Base-by-base conservation (phyloP, 2,888 invertebrate species). In the Ischnus inquisitorius region DNA sequence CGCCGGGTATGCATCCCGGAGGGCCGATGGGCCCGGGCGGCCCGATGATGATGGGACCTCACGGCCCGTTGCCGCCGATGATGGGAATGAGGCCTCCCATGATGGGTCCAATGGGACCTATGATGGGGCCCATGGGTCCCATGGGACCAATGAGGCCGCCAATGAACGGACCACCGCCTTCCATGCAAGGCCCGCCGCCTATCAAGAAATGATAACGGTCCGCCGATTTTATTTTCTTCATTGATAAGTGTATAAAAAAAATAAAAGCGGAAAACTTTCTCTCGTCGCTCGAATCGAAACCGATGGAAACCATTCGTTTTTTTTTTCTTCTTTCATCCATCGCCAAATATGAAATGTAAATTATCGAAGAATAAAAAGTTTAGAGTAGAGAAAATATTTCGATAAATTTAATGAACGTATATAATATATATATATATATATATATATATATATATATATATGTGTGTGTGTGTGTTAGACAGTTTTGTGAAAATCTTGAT, bases 61-160 rank as follows among this genome's bases (percentile, higher is more conserved):
- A 95, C 10, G 96, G 96, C 0, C 95, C 95, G 90, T 95, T 96
- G 94, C 96, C 95, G 16, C 96, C 96, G 0, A 97, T 97, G 96
- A 97, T 97, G 96, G 95, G 96, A 19, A 97, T 97, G 96, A 95
- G 96, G 87, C 97, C 97, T 1, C 97, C 97, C 22, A 96, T 96
- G 95, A 97, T 97, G 94, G 96, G 96, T 3, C 96, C 95, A 92
- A 96, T 97, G 95, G 97, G 97, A 1, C 96, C 96, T 0, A 94
- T 94, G 94, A 95, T 95, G 94, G 95, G 96, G 0, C 95, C 94
- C 0, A 95, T 95, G 95, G 95, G 95, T 12, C 95, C 95, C 0
- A 96, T 96, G 96, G 96, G 96, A 2, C 96, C 96, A 78, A 96
- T 97, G 94, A 94, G 97, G 90, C 97, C 97, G 34, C 97, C 96